Percentiles rank a stretch among this genome's conserved stretches.
phyloP scores from a whole-genome alignment of 2,888 invertebrate genomes.

The Polyploca ridens region DNA sequence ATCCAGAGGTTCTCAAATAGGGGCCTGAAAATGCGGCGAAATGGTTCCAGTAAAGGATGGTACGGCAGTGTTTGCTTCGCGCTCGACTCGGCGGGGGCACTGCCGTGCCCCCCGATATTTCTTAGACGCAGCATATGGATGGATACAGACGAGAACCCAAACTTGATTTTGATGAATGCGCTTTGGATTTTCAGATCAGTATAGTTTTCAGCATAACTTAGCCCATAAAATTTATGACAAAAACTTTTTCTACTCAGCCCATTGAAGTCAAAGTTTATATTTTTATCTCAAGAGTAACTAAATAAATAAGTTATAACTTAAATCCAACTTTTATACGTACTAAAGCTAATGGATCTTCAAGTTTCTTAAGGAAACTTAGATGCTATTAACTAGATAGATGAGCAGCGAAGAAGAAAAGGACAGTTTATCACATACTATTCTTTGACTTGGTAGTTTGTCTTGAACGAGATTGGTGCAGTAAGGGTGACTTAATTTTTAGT shows the following conservation, averaged over 20 bases:
- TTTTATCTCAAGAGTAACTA: conserved; percentile 1
- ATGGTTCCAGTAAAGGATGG: too few species aligned
- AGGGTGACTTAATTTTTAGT: not conserved
- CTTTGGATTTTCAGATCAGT: too few species aligned
- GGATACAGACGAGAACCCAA: too few species aligned
- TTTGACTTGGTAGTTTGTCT: conserved; percentile 5
- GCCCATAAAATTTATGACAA: not conserved
- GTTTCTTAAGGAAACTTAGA: conserved; percentile 1
- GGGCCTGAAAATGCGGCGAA: too few species aligned
- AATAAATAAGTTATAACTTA: conserved; percentile 4
- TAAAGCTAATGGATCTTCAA: conserved; percentile 4
- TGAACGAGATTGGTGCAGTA: conserved; percentile 4
- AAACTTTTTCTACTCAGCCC: not conserved
- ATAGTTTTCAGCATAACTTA: not conserved
- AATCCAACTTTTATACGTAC: conserved; percentile 5
- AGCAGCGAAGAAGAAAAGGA: conserved; percentile 3
- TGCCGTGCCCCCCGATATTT: too few species aligned
- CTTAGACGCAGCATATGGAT: too few species aligned
- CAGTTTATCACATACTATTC: conserved; percentile 5
- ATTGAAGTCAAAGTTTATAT: not conserved
- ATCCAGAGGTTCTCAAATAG: too few species aligned
- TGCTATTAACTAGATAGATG: conserved; percentile 6
- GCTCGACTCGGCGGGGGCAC: too few species aligned
- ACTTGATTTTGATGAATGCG: too few species aligned
- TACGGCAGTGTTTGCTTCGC: too few species aligned